Base-by-base conservation (phyloP, 1,140 invertebrate species). In the Akabosia matsudoensis region DNA sequence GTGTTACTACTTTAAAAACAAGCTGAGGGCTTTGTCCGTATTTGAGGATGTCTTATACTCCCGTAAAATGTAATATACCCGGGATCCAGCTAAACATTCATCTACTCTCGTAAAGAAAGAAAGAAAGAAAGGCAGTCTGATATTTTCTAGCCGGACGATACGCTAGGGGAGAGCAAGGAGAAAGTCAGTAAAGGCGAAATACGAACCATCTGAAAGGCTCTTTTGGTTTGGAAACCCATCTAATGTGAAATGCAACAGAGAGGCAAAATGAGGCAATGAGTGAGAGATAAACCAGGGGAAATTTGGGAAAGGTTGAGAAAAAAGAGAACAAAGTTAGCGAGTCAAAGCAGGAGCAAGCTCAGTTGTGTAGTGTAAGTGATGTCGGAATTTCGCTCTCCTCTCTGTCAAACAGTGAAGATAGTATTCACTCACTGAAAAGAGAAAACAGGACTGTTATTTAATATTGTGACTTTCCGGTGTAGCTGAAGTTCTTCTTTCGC, bases 331-430 rank as follows among this genome's bases (percentile, higher is more conserved):
- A 67, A 22, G 61, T 67, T 67, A 24, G 28, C 26, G 22, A 7
- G 26, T 4, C 30, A 7, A 13, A 13, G 61, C 61, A 67, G n/a
- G 31, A 67, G 30, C n/a, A 30, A 67, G 61, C 61, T 67, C 61
- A 67, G 61, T 67, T 67, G 61, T 67, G 1, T 31, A 10, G 61
- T 67, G 61, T n/a, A 30, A 67, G 61, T n/a, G 61, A 30, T 31
- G 10, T 67, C 4, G 61, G 61, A 67, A 67, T 67, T 67, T 67
- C 31, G 61, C 26, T 30, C 61, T 67, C 61, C 61, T 67, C 54
- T 61, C 54, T 22, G 4, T 61, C 54, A 16, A 13, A 10, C 54
- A 16, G 4, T 61, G 54, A 13, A 14, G 37, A n/a, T n/a, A n/a
- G n/a, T n/a, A n/a, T 45, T 10, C 37, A 45, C 7, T 45, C 37